These are phyloP conservation scores for Aphaenogaster ashmeadi DNA, from an alignment of 1,140 invertebrate species.

Conservation along the genomic window DNA sequence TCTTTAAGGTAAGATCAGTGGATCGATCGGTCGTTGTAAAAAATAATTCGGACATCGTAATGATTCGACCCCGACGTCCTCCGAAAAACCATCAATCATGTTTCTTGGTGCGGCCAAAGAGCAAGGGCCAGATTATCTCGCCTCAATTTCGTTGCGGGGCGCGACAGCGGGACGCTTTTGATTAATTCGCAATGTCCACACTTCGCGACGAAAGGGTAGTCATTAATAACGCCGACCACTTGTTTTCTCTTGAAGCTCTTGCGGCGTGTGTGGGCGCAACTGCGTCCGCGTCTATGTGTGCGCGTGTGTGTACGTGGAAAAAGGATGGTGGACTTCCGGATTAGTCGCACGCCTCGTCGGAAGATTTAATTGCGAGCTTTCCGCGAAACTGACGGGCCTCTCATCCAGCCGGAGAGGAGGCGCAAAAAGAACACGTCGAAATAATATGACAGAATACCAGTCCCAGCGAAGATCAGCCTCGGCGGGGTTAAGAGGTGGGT, in stretches of 20 bases:
- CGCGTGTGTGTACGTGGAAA: constrained; percentile 10
- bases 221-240: constrained; percentile 62
- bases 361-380: constrained; percentile 70
- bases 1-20: background rate
- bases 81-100: constrained; percentile 38
- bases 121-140: constrained; percentile 17
- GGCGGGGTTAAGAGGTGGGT: constrained; percentile 6
- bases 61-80: background rate
- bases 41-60: constrained; percentile 28
- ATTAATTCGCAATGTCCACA: constrained; percentile 62
- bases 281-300: background rate
- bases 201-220: constrained; percentile 10
- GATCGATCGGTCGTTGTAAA: background rate
- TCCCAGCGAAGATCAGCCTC: constrained; percentile 15
- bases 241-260: constrained; percentile 11
- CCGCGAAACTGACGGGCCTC: constrained; percentile 40
- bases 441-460: constrained; percentile 39
- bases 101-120: constrained; percentile 26
- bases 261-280: background rate
- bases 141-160: constrained; percentile 3
- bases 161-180: constrained; percentile 53
- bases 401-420: background rate
- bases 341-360: constrained; percentile 53
- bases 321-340: constrained; percentile 37
- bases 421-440: constrained; percentile 42